Evolutionary conservation across 2,888 invertebrate species (phyloP), one percentile per base, ranked within the genome.

Genomic region (Netelia melanura): DNA sequence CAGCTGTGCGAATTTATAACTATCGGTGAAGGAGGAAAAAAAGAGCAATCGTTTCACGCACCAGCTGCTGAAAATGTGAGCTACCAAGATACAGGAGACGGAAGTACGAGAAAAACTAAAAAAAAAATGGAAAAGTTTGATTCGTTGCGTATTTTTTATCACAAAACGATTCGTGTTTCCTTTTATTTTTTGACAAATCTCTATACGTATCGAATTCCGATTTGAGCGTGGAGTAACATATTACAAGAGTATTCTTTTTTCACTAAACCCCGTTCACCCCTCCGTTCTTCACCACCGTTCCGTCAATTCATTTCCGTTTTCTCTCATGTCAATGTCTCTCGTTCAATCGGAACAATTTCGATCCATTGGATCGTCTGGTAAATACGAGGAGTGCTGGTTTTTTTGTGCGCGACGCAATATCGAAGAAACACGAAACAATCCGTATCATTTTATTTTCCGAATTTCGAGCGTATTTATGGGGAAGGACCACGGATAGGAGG

Each of bases 321-420:
- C 38, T 38, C 38, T 38, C 38, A 38, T 38, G 6, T 38, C 38
- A 38, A 38, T 38, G 38, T 75, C 38, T 21, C 25, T 54, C 75
- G 61, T 62, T 75, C 81, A 81, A 75, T 75, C 61, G 68, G 25
- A 43, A 38, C 58, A 65, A 62, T 64, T 82, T 71, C 71, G 76
- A 23, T 14, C 48, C 48, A 77, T 48, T n/a, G 58, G 21, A 78
- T 62, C 61, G 77, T 30, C 38, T 38, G 38, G 6, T 38, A 38
- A 38, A 38, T 38, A 38, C 38, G 3, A 38, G 38, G 6, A 38
- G 38, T 8, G 38, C 3, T 38, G 0, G 38, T 5, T 38, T 38
- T 38, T 38, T 38, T 6, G 38, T 38, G 38, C 38, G 3, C 38
- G 6, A 38, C 8, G 38, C 38, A 38, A 38, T 38, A 38, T 38